Conservation (phyloP, 2,113 vertebrate genomes). For the Chascanopsetta lugubris region DNA sequence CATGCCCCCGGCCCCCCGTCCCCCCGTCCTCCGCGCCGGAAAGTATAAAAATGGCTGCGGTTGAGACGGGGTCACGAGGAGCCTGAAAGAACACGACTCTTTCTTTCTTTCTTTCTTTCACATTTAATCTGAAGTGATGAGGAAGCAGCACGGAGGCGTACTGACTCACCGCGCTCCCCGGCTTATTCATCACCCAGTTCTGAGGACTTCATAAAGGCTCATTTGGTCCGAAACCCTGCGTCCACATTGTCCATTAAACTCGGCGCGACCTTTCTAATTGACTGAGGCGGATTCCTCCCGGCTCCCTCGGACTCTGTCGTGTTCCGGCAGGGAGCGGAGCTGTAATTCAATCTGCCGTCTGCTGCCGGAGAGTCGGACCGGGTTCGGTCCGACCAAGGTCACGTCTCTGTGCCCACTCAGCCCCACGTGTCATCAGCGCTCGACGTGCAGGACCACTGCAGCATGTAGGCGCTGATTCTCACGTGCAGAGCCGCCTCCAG, state of each 20-base stretch:
- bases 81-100: conserved; percentile 27
- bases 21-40: conserved; percentile 9
- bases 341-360: conserved; percentile 59
- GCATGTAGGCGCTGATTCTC: too few relatives aligned
- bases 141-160: conserved; percentile 53
- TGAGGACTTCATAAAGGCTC: conserved; percentile 42
- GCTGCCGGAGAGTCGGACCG: conserved; percentile 6
- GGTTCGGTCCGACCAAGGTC: conserved; percentile 14
- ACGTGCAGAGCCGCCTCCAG: too few relatives aligned
- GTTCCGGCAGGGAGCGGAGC: conserved; percentile 9
- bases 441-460: too few relatives aligned
- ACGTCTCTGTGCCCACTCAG: conserved; percentile 3
- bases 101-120: conserved; percentile 19
- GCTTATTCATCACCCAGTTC: conserved; percentile 52
- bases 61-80: conserved; percentile 47
- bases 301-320: conserved; percentile 42
- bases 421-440: neutral
- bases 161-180: conserved; percentile 55
- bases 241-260: conserved; percentile 56
- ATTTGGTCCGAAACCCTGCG: conserved; percentile 31
- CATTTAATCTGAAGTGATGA: conserved; percentile 53
- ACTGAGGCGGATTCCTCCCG: conserved; percentile 36
- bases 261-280: conserved; percentile 52
- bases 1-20: too few relatives aligned
- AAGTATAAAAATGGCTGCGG: conserved; percentile 10